Base-by-base conservation (phyloP, 2,888 invertebrate genomes). In the Tryphoninae sp. region DNA sequence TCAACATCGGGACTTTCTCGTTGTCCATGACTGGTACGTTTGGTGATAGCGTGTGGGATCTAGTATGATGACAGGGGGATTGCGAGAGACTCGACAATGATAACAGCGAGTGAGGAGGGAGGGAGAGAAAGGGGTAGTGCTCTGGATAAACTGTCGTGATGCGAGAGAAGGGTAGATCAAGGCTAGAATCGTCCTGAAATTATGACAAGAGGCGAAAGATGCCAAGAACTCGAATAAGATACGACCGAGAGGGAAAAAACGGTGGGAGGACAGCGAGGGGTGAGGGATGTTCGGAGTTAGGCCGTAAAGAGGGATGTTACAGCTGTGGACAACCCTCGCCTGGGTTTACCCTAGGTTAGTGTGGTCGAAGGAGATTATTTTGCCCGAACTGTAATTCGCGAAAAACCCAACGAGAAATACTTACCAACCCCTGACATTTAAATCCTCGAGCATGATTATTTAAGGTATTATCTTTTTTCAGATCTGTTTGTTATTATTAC, bases 371-470 rank as follows among this genome's bases (percentile, higher is more conserved):
- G 64, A 59, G 69, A 75, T 75, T 80, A 65, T 59, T 26, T 9
- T 16, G 53, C 75, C 84, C 33, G 33, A 33, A 33, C 33, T 84
- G 84, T 83, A 86, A 85, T 84, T 83, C 77, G 42, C 49, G 45
- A 26, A 58, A 58, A 58, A 26, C 55, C 74, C 68, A 71, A 19
- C 33, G 33, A 33, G 33, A 33, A 33, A 33, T 33, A 33, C 58
- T 55, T 59, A 74, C 51, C 82, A 65, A 73, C 69, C 55, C 42
- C 53, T 69, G 79, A 74, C 58, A 64, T 69, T 69, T 19, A 53
- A 62, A 79, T 55, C 26, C 55, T 16, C 26, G n/a, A n/a, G 2
- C 49, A 23, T 6, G 26, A 49, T 45, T 26, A 23, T 40, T 59
- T 59, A 3, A 4, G 16, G 6, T 23, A 59, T 45, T 9, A 4